These are phyloP conservation scores for Callyntrura guangdongensis DNA, from an alignment of 2,888 invertebrate species.

Conservation along the genomic window DNA sequence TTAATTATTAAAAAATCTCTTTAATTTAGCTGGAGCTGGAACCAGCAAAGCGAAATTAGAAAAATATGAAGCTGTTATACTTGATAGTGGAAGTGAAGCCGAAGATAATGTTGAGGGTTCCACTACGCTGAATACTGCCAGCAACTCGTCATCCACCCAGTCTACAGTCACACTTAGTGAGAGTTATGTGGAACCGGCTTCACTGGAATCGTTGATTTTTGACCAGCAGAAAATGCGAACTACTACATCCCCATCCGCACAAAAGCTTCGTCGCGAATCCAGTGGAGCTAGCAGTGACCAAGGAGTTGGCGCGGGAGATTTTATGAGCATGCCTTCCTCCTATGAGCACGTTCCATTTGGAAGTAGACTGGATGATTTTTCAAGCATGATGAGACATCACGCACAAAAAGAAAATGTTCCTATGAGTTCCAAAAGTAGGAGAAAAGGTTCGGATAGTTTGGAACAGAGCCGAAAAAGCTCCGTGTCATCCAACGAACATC, in stretches of 20 bases:
- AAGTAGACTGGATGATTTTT: constrained; percentile 51
- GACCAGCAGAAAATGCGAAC: constrained; percentile 27
- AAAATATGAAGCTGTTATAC: constrained; percentile 83
- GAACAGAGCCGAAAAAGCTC: constrained; percentile 71
- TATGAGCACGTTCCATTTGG: constrained; percentile 65
- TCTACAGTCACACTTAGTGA: constrained; percentile 77
- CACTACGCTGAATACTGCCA: constrained; percentile 69
- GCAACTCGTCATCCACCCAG: constrained; percentile 83
- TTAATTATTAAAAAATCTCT: too few relatives aligned
- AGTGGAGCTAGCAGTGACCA: constrained; percentile 75
- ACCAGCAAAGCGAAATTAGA: constrained; percentile 82
- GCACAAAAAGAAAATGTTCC: constrained; percentile 73
- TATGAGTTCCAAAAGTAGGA: constrained; percentile 15
- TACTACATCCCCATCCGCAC: constrained; percentile 34
- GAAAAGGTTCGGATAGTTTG: constrained; percentile 71
- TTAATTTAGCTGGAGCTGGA: constrained; percentile 65
- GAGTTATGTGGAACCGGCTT: constrained; percentile 50
- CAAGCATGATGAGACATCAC: constrained; percentile 39
- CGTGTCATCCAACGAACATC: constrained; percentile 57
- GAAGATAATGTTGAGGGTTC: constrained; percentile 85
- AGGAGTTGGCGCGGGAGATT: constrained; percentile 39
- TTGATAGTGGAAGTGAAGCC: constrained; percentile 85
- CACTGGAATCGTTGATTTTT: constrained; percentile 57
- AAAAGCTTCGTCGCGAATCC: constrained; percentile 67
- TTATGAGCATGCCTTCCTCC: constrained; percentile 60